Evolutionary conservation across 2,888 invertebrate genomes (phyloP).

Genomic region (Meganola albula): DNA sequence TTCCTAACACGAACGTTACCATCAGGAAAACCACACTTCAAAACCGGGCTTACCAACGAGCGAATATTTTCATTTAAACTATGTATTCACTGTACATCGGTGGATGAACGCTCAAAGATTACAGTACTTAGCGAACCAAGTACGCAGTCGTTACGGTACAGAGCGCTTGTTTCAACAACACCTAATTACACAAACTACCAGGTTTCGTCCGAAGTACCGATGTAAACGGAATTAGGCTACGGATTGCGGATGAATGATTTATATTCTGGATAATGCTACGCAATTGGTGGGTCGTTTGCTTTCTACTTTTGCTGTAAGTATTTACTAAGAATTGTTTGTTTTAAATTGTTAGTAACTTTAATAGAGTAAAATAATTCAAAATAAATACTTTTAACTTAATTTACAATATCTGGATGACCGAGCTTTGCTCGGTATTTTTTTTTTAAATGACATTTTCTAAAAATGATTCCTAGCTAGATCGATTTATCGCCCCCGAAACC

Average conservation of each 20-base stretch:
- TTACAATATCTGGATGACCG: too few species aligned
- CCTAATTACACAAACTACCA: slow-evolving; percentile 31
- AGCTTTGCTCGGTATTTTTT: too few species aligned
- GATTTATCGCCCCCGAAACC: too few species aligned
- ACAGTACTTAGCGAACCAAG: slow-evolving; percentile 10
- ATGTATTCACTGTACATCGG: slow-evolving; percentile 16
- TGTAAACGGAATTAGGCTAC: slow-evolving; percentile 27
- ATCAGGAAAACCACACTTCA: slow-evolving; percentile 1
- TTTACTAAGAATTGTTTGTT: too few species aligned
- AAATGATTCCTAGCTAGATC: too few species aligned
- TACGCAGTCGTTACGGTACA: slow-evolving; percentile 21
- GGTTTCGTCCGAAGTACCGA: slow-evolving; percentile 19
- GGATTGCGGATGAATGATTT: slow-evolving; percentile 29
- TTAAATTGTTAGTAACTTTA: too few species aligned
- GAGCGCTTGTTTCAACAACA: slow-evolving; percentile 24
- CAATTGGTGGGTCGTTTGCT: slow-evolving; percentile 6
- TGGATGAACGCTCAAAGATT: slow-evolving; percentile 19
- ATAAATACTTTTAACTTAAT: too few species aligned
- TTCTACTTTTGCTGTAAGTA: too few species aligned
- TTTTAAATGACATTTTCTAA: too few species aligned
- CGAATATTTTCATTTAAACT: slow-evolving; percentile 11
- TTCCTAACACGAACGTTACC: slow-evolving; percentile 1
- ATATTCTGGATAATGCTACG: slow-evolving; percentile 22
- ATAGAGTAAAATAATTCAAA: too few species aligned
- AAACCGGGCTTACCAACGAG: slow-evolving; percentile 1